These are phyloP conservation scores for Ornithoptera priamus DNA, from an alignment of 2,888 invertebrate genomes.

Conservation along the genomic window DNA sequence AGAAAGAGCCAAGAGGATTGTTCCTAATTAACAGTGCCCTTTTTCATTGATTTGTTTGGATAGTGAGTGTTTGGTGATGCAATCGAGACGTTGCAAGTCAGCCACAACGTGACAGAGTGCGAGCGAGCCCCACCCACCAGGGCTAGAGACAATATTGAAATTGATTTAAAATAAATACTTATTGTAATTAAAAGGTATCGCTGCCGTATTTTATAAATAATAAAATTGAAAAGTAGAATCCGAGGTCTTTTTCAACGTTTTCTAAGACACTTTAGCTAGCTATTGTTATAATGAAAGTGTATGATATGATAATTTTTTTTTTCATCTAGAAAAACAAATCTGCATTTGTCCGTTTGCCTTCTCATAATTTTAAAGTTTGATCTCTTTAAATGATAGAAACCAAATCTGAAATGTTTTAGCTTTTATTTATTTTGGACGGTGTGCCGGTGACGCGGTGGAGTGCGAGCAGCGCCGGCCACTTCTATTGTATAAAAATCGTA, in stretches of 20 bases:
- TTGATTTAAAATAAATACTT: constrained; percentile 77
- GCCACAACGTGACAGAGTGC: constrained; percentile 52
- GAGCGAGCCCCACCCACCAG: constrained; percentile 47
- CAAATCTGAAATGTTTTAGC: constrained; percentile 62
- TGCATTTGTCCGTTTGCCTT: constrained; percentile 65
- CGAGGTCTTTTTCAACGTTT: constrained; percentile 77
- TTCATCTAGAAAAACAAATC: constrained; percentile 74
- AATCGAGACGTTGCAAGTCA: constrained; percentile 58
- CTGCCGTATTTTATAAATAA: constrained; percentile 78
- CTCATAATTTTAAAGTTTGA: constrained; percentile 59
- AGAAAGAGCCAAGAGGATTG: constrained; percentile 99
- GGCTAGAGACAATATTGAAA: constrained; percentile 78
- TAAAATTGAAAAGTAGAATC: constrained; percentile 67
- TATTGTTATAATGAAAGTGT: constrained; percentile 68
- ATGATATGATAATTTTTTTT: constrained; percentile 65
- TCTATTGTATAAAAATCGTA: constrained; percentile 43
- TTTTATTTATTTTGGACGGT: constrained; percentile 51
- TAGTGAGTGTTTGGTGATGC: constrained; percentile 75
- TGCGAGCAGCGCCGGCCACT: constrained; percentile 38
- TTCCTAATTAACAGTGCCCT: constrained; percentile 87
- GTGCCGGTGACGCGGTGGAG: constrained; percentile 36
- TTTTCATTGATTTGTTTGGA: constrained; percentile 72
- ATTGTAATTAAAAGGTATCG: constrained; percentile 77
- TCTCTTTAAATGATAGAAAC: constrained; percentile 69
- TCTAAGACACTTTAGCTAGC: constrained; percentile 78